These are phyloP conservation scores for Argyresthia albistria DNA, from an alignment of 2,888 invertebrate genomes.

Conservation along the genomic window DNA sequence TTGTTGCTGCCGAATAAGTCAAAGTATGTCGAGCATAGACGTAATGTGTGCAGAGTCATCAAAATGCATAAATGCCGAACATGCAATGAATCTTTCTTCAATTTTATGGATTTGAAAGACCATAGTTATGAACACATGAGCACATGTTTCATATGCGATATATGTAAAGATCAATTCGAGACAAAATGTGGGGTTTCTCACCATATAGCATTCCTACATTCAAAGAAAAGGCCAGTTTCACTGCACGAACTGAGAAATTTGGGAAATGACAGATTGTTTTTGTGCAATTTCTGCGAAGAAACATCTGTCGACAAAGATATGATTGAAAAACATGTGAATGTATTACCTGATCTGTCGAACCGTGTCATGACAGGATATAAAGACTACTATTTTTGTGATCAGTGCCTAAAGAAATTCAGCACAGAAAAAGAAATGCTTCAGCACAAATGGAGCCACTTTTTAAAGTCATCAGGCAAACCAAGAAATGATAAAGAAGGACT, in stretches of 20 bases:
- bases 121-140: slow-evolving; percentile 42
- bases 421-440: slow-evolving; percentile 45
- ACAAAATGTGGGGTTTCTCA: slow-evolving; percentile 41
- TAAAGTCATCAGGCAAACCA: slow-evolving; percentile 16
- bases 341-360: slow-evolving; percentile 40
- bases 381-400: slow-evolving; percentile 50
- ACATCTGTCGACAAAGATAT: slow-evolving; percentile 33
- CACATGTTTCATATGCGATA: slow-evolving; percentile 36
- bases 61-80: slow-evolving; percentile 40
- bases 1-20: slow-evolving; percentile 26
- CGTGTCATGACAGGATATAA: slow-evolving; percentile 40
- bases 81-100: slow-evolving; percentile 33
- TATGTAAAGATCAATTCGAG: slow-evolving; percentile 47
- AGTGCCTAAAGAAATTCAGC: slow-evolving; percentile 42
- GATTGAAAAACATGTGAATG: slow-evolving; percentile 32
- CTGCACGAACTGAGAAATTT: slow-evolving; percentile 31
- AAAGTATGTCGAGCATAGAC: slow-evolving; percentile 32
- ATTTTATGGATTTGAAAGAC: slow-evolving; percentile 49
- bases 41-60: slow-evolving; percentile 27
- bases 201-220: slow-evolving; percentile 43
- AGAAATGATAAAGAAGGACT: slow-evolving; percentile 15
- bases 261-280: slow-evolving; percentile 30
- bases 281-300: slow-evolving; percentile 49
- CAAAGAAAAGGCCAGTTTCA: slow-evolving; percentile 24
- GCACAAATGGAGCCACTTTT: slow-evolving; percentile 54